Evolutionary conservation across 2,797 vertebrate genomes (phyloP).

Genomic region (Catharus ustulatus): DNA sequence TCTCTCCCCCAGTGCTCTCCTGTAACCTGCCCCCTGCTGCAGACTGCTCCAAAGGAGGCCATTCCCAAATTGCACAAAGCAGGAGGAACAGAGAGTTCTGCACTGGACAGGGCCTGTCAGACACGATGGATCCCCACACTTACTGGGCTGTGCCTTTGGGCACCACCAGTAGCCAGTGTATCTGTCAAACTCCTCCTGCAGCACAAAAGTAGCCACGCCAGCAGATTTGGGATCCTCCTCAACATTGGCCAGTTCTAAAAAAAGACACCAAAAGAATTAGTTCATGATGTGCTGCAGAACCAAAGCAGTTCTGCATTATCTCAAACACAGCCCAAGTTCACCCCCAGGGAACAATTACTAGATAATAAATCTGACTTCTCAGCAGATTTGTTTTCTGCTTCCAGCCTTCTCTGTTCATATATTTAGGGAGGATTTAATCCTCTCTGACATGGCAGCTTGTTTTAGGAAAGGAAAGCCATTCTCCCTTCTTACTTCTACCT

Average conservation of each 20-base stretch:
- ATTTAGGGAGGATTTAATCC: neutral
- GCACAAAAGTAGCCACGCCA: conserved; percentile 83
- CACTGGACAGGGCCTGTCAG: neutral
- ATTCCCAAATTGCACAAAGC: neutral
- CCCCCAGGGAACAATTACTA: neutral
- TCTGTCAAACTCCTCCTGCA: conserved; percentile 86
- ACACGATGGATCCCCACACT: neutral
- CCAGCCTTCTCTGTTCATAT: neutral
- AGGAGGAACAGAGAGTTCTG: neutral
- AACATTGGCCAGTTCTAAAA: conserved; percentile 77
- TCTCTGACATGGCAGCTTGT: neutral
- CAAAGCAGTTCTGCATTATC: neutral
- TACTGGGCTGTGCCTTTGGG: conserved; percentile 78
- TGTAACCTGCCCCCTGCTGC: neutral
- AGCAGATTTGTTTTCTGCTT: conserved; percentile 16
- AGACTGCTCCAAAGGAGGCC: neutral
- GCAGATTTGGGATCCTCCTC: conserved; percentile 84
- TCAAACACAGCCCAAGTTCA: neutral
- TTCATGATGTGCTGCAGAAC: neutral
- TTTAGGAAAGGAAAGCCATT: conserved; percentile 1
- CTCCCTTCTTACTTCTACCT: neutral
- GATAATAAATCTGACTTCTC: conserved; percentile 16
- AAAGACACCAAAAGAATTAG: neutral
- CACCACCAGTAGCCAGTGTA: conserved; percentile 87
- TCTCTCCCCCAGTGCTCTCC: neutral